Evolutionary conservation across 2,888 invertebrate species (phyloP), one percentile per base, ranked within the genome.

Genomic region (Ophion costatus): DNA sequence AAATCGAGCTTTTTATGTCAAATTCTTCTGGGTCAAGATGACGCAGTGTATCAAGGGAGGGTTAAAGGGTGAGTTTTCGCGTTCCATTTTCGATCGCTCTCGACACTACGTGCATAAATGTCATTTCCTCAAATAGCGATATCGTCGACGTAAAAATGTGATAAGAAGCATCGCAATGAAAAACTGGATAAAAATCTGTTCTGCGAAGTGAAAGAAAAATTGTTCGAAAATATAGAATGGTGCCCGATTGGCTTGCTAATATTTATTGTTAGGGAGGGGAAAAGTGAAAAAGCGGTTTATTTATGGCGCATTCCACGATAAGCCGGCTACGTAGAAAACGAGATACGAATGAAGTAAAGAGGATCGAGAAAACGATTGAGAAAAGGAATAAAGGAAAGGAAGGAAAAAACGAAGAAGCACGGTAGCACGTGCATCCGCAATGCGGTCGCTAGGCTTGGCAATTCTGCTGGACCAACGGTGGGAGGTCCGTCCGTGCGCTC

Each of bases 351-450:
- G 24, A 24, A 70, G 71, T 67, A 69, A 74, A 45, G 67, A 63
- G 76, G n/a, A 67, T 67, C 59, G 80, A 80, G 57, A 33, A 51
- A 63, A 80, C 33, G 75, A 78, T 66, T 57, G 82, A 24, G 69
- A 63, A 77, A 80, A 57, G 56, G 38, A 42, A 51, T 73, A 71
- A 67, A 61, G 51, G 57, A 59, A 73, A 59, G 33, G 22, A 38
- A 66, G 73, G 67, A 75, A 71, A 61, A 74, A 56, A 70, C 76
- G 14, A 73, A 67, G 61, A 81, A 61, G 20, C 64, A 57, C 29
- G 64, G 69, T 73, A 84, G 89, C 88, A 91, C 90, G 91, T 90
- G 90, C 88, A 89, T 90, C 91, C 86, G 91, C 91, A 91, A 90
- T 91, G 91, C 91, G 89, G 91, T 87, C 89, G 80, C 78, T n/a